Conservation (phyloP, 2,113 vertebrate species). For the Heterocephalus glaber region DNA sequence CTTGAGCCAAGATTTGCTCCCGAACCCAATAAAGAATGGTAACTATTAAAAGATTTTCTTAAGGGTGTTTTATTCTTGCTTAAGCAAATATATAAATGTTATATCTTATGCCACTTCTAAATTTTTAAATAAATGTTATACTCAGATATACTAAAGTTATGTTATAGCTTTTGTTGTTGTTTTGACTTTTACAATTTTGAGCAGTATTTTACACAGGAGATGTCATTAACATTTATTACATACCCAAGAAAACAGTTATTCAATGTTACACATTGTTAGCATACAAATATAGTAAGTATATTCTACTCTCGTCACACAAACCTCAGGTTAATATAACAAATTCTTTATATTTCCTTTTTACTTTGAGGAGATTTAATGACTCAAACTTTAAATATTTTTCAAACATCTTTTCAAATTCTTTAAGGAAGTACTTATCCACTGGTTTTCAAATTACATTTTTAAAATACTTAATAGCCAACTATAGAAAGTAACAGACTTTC, state of each 20-base stretch:
- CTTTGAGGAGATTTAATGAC: neutral
- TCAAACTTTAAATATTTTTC: neutral
- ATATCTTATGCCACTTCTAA: neutral
- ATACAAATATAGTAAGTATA: neutral
- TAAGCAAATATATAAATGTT: neutral
- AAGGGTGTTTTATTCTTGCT: neutral
- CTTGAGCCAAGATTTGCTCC: neutral
- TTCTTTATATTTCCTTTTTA: neutral
- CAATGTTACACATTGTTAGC: neutral
- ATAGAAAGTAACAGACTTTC: neutral
- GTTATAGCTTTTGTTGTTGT: neutral
- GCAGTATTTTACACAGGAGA: neutral
- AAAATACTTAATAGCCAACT: neutral
- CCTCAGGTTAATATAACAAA: neutral
- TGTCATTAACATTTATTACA: neutral
- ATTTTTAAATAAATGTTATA: neutral
- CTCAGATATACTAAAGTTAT: neutral
- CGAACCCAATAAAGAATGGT: neutral
- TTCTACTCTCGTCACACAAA: neutral
- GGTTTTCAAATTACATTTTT: neutral
- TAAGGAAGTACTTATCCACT: neutral
- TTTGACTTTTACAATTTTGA: constrained; percentile 3
- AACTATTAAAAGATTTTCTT: neutral
- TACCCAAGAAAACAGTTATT: neutral
- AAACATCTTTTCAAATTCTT: neutral